Conservation (phyloP, 2,113 vertebrate species). For the Microcebus ravelobensis region DNA sequence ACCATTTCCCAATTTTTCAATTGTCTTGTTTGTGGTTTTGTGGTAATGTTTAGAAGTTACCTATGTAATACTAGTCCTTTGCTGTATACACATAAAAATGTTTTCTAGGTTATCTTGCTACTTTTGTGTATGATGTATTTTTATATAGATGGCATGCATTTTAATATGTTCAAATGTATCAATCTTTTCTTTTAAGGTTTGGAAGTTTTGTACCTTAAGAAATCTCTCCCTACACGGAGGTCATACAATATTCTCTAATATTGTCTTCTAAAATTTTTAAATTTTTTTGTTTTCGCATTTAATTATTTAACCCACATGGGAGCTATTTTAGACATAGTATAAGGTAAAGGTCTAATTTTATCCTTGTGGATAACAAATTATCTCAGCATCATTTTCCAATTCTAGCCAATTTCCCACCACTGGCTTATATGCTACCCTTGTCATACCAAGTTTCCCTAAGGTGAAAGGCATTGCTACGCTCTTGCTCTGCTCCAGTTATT, state of each 20-base stretch:
- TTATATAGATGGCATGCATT: background rate
- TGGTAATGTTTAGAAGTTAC: background rate
- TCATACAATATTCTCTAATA: background rate
- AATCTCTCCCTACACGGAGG: background rate
- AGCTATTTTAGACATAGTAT: background rate
- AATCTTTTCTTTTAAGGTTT: background rate
- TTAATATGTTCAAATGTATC: background rate
- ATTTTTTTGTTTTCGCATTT: slow-evolving; percentile 2
- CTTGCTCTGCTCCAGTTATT: background rate
- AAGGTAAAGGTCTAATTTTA: background rate
- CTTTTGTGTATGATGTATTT: background rate
- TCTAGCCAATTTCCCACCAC: background rate
- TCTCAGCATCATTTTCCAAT: background rate
- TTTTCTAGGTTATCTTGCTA: background rate
- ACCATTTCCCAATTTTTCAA: background rate
- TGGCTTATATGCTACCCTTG: background rate
- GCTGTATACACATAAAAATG: background rate
- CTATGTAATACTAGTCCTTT: background rate
- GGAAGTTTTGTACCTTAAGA: background rate
- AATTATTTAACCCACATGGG: background rate
- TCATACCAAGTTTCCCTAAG: background rate
- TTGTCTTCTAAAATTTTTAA: background rate
- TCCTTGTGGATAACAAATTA: background rate
- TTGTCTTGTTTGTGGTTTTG: background rate
- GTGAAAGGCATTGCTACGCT: background rate